These are phyloP conservation scores for Stylophora pistillata DNA, from an alignment of 64 coral and sea anemone genomes.

Conservation along the genomic window DNA sequence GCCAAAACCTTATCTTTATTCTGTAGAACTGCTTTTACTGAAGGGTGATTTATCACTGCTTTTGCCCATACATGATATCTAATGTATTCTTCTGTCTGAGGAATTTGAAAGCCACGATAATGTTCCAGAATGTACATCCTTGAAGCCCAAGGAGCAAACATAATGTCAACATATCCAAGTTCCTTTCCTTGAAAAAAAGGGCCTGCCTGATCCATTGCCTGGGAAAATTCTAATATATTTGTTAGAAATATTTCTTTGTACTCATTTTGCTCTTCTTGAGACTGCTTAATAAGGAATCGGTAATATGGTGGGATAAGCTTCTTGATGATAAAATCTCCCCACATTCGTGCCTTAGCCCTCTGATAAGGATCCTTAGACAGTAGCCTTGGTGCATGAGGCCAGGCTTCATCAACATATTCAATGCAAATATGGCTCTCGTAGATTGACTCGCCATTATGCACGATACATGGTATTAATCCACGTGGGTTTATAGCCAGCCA, in stretches of 20 bases:
- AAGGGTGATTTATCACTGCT: slow-evolving; percentile 37
- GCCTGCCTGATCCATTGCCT: slow-evolving; percentile 43
- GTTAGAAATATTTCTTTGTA: slow-evolving; percentile 23
- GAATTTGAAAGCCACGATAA: slow-evolving; percentile 48
- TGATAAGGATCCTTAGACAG: slow-evolving; percentile 46
- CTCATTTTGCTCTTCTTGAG: slow-evolving; percentile 38
- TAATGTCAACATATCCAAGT: slow-evolving; percentile 54
- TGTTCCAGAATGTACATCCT: slow-evolving; percentile 43
- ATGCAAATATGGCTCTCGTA: slow-evolving; percentile 63
- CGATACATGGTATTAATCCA: slow-evolving; percentile 42
- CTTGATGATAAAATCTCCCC: slow-evolving; percentile 59
- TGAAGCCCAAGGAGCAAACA: slow-evolving; percentile 49
- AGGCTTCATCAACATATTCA: slow-evolving; percentile 62
- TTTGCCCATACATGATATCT: slow-evolving; percentile 46
- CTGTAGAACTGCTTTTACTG: slow-evolving; percentile 40
- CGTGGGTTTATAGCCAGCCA: slow-evolving; percentile 55
- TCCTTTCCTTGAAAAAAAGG: slow-evolving; percentile 42
- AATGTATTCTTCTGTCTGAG: slow-evolving; percentile 21
- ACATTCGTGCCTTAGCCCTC: slow-evolving; percentile 51
- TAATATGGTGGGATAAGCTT: slow-evolving; percentile 47
- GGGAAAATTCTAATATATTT: slow-evolving; percentile 25
- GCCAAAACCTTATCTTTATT: slow-evolving; percentile 45
- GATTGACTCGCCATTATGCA: slow-evolving; percentile 40
- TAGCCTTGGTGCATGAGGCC: slow-evolving; percentile 1
- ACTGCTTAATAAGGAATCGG: slow-evolving; percentile 37